These are phyloP conservation scores for Crotalus horridus DNA, from an alignment of 2,113 vertebrate species.

Conservation along the genomic window DNA sequence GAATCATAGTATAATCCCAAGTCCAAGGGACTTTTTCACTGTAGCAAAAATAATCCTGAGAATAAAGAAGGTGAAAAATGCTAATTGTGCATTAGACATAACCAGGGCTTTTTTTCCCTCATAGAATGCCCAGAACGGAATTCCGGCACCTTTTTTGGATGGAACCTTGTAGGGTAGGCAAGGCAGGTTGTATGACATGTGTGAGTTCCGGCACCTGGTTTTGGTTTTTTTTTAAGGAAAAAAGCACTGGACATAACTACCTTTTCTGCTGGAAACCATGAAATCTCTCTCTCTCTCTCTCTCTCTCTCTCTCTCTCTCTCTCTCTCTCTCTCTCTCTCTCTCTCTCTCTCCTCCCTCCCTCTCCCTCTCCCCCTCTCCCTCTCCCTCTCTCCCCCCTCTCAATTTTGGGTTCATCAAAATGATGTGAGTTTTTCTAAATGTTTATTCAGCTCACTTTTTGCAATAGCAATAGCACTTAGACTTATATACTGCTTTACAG, in stretches of 20 bases:
- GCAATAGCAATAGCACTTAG: background rate
- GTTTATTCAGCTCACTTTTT: no score
- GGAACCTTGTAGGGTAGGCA: no score
- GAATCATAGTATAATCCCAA: background rate
- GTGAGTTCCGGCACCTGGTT: no score
- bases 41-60: background rate
- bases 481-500: no score
- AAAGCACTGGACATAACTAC: background rate
- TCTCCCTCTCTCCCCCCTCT: background rate
- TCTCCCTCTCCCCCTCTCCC: background rate
- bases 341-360: no score
- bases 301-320: no score
- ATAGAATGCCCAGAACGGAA: no score
- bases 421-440: background rate
- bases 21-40: background rate
- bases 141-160: no score
- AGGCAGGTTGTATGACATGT: no score
- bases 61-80: background rate
- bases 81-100: background rate
- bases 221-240: no score
- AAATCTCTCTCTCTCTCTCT: background rate
- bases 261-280: background rate
- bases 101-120: background rate
- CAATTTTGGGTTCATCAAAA: background rate
- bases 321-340: no score